phyloP scores from a whole-genome alignment of 1,140 invertebrate species.

The Pectinophora gossypiella region DNA sequence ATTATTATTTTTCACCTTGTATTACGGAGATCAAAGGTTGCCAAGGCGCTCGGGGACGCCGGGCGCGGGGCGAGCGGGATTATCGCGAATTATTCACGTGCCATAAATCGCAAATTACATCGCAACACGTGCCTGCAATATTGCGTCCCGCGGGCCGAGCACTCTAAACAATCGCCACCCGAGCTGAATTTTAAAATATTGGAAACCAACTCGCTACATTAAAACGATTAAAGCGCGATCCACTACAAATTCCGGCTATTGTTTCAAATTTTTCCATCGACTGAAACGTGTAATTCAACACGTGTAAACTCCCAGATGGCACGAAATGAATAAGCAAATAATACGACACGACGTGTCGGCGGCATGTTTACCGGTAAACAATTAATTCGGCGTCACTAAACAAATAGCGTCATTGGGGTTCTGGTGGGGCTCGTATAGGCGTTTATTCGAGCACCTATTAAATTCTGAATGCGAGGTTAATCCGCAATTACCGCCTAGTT shows the following conservation, averaged over 20 bases:
- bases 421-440: constrained; percentile 32
- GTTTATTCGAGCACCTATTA: constrained; percentile 65
- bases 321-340: no score
- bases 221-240: no score
- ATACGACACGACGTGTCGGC: not conserved
- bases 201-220: no score
- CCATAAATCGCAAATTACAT: constrained; percentile 72
- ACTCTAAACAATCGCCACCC: not conserved
- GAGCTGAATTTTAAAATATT: no score
- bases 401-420: constrained; percentile 62
- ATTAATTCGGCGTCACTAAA: constrained; percentile 64
- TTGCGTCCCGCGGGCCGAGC: constrained; percentile 15
- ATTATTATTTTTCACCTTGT: constrained; percentile 63
- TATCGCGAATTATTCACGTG: constrained; percentile 69
- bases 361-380: constrained; percentile 45
- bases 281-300: no score
- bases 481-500: constrained; percentile 74
- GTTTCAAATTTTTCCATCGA: no score
- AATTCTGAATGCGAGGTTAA: constrained; percentile 73
- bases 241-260: no score
- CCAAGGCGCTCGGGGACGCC: constrained; percentile 41
- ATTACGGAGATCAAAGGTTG: constrained; percentile 64
- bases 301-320: no score
- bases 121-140: constrained; percentile 57
- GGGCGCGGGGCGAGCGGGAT: constrained; percentile 29